Evolutionary conservation across 1,140 invertebrate species (phyloP), one percentile per base, ranked within the genome.

Genomic region (Lasaia peninsularis): DNA sequence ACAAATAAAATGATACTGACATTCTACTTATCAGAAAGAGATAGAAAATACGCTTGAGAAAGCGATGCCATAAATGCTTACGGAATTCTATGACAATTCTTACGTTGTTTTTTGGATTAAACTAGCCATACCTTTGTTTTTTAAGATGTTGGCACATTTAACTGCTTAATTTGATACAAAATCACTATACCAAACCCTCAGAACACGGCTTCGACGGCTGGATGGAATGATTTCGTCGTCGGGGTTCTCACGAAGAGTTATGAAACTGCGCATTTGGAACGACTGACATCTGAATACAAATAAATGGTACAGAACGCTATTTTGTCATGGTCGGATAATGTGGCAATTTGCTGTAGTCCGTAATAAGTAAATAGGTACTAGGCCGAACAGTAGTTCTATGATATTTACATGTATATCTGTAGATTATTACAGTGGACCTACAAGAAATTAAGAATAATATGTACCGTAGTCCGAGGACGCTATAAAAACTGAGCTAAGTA

Each of bases 221-320:
- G 85, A 86, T 88, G 85, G 85, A 88, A 88, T 88, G 82, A 88
- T 85, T 86, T 88, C 80, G 85, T 85, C 85, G 84, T 84, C 84
- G 85, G 85, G 85, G 85, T 88, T 88, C 85, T 75, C 85, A 88
- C 82, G 82, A 78, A 80, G 77, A 79, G 72, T 80, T 75, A 68
- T 63, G 64, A 78, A 73, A 76, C 62, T 57, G 56, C 73, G 60
- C 63, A 78, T 71, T 76, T 40, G 72, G 73, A 71, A 71, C 72
- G 78, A 55, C 68, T 69, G 56, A 57, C 60, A 53, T 52, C 52
- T 56, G 50, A 44, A 64, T 69, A 67, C 58, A 58, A 71, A 67
- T 66, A 67, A 58, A 62, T 60, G 54, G 53, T 58, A 48, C 65
- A 48, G 48, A 65, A 56, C 56, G 68, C 52, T 62, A 63, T 63